Base-by-base conservation (phyloP, 92 coral and sea anemone genomes). In the Umimayanthus kanabou region DNA sequence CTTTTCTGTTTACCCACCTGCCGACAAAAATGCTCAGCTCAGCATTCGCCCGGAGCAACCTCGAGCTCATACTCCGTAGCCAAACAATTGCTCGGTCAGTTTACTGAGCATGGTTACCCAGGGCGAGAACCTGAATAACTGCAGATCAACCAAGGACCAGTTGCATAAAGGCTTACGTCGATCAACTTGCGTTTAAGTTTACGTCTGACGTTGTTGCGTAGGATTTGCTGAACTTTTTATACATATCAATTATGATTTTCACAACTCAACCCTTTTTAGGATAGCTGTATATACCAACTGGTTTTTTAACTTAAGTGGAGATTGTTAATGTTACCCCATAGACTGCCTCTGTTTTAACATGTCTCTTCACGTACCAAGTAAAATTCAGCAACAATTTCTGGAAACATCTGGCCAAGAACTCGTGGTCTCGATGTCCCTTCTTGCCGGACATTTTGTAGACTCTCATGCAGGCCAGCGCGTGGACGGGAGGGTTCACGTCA, bases 1-100 rank as follows among this genome's bases (percentile, higher is more conserved):
- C 99, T 79, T 97, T 97, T 76, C 99, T 89, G 88, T 97, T 97
- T 53, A 97, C 98, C 99, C 99, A 97, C 99, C 99, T 97, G 67
- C 9, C 28, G 14, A 23, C 15, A 58, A 67, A 77, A 49, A 28
- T 39, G 70, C 28, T 53, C 42, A 45, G 2, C 40, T 47, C 40
- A 26, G 71, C 71, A 75, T 15, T 13, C 80, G 28, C 3, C 14
- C 20, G 9, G n/a, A 61, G 69, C 69, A 61, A 61, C n/a, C 58
- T 57, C 2, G 13, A 55, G 37, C 37, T 33, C 37, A 33, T 15
- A 53, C 61, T 13, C 61, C 13, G 61, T 15, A 85, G 8, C 45
- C 37, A 33, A 33, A 33, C 37, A 33, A 33, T 33, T 33, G 37
- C 1, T 33, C 37, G 37, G 37, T 33, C 37, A 33, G 37, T 33